Evolutionary conservation across 2,797 vertebrate genomes (phyloP).

Genomic region (Pelochelys cantorii): DNA sequence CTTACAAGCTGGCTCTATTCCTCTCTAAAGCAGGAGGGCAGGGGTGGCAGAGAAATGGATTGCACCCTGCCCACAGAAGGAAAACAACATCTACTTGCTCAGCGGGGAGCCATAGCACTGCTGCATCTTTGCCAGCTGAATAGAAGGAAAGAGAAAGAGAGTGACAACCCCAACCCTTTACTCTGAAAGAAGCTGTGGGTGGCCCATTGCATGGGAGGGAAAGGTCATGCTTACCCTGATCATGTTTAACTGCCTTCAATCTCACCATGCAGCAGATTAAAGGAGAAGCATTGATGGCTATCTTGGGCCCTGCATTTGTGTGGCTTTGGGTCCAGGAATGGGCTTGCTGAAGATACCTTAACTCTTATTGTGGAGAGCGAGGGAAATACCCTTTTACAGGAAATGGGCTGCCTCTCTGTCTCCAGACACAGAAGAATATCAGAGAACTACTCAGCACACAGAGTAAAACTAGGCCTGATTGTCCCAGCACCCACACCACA

Average conservation of each 20-base stretch:
- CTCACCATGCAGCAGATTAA: conserved; percentile 45
- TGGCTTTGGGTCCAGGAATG: background rate
- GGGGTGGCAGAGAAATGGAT: background rate
- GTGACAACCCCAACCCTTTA: background rate
- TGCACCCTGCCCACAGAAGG: background rate
- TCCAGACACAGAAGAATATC: background rate
- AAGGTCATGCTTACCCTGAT: background rate
- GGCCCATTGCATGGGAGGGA: background rate
- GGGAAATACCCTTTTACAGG: background rate
- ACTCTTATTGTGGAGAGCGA: background rate
- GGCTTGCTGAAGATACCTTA: background rate
- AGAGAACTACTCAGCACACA: background rate
- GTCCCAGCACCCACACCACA: background rate
- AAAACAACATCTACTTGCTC: background rate
- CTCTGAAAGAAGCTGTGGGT: background rate
- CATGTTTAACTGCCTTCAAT: background rate
- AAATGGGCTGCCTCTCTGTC: background rate
- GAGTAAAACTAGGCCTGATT: background rate
- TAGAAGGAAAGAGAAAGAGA: background rate
- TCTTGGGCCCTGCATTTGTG: background rate
- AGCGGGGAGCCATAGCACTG: background rate
- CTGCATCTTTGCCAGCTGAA: background rate
- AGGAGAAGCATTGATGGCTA: conserved; percentile 19
- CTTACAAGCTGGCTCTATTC: background rate
- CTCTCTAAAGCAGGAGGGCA: background rate